A percentile compares a stretch with the other conserved stretches of the same genome.
Evolutionary conservation across 2,888 invertebrate species (phyloP).

Genomic region (Epinotia ramella): DNA sequence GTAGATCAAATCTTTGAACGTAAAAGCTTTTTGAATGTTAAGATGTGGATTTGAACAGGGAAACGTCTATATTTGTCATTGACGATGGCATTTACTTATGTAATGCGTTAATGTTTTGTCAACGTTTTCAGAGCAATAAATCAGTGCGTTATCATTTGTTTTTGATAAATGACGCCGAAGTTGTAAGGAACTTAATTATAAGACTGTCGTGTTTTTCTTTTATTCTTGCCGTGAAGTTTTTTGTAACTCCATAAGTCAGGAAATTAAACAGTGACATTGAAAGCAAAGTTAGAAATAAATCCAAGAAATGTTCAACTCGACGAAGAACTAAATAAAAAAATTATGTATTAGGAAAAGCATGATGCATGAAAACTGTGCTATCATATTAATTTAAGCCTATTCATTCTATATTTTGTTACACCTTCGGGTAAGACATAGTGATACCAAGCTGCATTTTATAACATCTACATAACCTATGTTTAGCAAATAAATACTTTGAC

Average conservation of each 20-base stretch:
- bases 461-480: too few relatives aligned
- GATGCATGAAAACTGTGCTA: too few relatives aligned
- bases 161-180: constrained; percentile 22
- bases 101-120: constrained; percentile 19
- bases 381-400: too few relatives aligned
- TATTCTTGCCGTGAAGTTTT: background rate
- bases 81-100: background rate
- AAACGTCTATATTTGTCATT: background rate
- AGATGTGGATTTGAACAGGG: background rate
- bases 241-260: background rate
- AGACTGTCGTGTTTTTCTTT: background rate
- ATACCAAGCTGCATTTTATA: too few relatives aligned
- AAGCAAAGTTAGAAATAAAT: background rate
- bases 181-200: constrained; percentile 1
- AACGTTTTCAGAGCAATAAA: constrained; percentile 19
- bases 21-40: constrained; percentile 26
- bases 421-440: too few relatives aligned
- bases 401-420: too few relatives aligned
- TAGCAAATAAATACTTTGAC: too few relatives aligned
- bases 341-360: too few relatives aligned
- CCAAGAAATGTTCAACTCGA: background rate
- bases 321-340: too few relatives aligned
- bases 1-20: constrained; percentile 15
- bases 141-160: constrained; percentile 22
- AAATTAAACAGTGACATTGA: background rate